Conservation (phyloP, 2,888 invertebrate genomes). For the Colletes collaris region DNA sequence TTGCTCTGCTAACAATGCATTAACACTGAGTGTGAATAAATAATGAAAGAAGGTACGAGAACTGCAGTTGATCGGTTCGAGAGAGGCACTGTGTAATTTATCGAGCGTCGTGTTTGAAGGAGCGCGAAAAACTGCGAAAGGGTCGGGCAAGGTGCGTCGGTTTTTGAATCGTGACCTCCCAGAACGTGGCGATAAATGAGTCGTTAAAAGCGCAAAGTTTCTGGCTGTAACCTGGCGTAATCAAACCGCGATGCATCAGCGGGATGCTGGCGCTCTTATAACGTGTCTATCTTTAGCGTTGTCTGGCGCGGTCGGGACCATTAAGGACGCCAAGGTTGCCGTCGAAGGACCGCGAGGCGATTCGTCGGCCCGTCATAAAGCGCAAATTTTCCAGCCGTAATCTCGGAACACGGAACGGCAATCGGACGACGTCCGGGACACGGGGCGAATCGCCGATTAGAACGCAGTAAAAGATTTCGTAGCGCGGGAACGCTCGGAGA, state of each 20-base stretch:
- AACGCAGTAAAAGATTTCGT: slow-evolving; percentile 52
- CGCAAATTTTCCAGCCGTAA: slow-evolving; percentile 64
- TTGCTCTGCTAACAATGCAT: too few species aligned
- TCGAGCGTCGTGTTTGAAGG: neutral
- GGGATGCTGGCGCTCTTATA: slow-evolving; percentile 48
- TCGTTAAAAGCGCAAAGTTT: slow-evolving; percentile 64
- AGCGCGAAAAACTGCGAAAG: slow-evolving; percentile 22
- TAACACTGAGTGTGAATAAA: too few species aligned
- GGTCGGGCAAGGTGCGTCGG: slow-evolving; percentile 4
- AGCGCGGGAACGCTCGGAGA: slow-evolving; percentile 23
- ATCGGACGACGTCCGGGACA: slow-evolving; percentile 54
- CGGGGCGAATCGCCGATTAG: slow-evolving; percentile 55
- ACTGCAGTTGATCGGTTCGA: too few species aligned
- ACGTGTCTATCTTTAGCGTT: slow-evolving; percentile 64
- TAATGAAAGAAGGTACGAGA: too few species aligned
- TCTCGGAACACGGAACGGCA: slow-evolving; percentile 71
- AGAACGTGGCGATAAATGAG: slow-evolving; percentile 71
- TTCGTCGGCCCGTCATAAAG: slow-evolving; percentile 70
- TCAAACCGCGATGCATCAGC: slow-evolving; percentile 50
- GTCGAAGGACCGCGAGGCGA: slow-evolving; percentile 40
- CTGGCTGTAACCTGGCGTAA: slow-evolving; percentile 56
- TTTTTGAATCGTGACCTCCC: slow-evolving; percentile 65
- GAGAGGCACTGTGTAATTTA: neutral
- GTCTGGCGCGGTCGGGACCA: slow-evolving; percentile 36
- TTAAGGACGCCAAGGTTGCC: slow-evolving; percentile 53